Evolutionary conservation across 2,888 invertebrate genomes (phyloP), one percentile per base, ranked within the genome.

Genomic region (Pogonocherus hispidulus): DNA sequence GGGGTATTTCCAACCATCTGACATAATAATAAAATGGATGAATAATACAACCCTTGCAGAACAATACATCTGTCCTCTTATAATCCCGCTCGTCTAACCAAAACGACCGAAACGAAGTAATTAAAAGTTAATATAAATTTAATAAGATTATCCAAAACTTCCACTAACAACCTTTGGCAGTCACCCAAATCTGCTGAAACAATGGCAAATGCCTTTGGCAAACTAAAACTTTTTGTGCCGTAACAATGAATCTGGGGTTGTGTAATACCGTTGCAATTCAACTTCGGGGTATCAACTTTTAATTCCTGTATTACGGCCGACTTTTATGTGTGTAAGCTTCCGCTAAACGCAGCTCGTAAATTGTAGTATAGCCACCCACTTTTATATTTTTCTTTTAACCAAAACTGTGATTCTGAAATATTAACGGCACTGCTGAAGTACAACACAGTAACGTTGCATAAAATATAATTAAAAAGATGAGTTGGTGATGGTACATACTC

Each of bases 41-140:
- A 27, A 8, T 27, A 16, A 41, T 41, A 16, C n/a, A 4, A 41
- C 14, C 41, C n/a, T 52, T 32, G 32, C 27, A 1, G 52, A 32
- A 52, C 19, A 32, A 52, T 27, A 52, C 27, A 52, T 52, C 52
- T 52, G 52, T 52, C 19, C 18, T 8, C 22, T 0, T 19, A 52
- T 52, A 52, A 52, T 41, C 41, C 14, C 41, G 41, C 14, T 16
- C 1, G 16, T 41, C 11, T 3, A 41, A 41, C 16, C 22, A 51
- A 51, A 22, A 23, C n/a, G 8, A 14, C 52, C 37, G 19, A 35
- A 27, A 55, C 35, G 37, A 55, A 35, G 35, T 55, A 55, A 55
- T 55, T 55, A 55, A 55, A 55, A 55, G 18, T 55, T 55, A 55
- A 37, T 55, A 55, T 55, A 55, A 37, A 55, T 55, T 55, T 55